These are phyloP conservation scores for Tamias sibiricus DNA, from an alignment of 2,113 vertebrate species.

Conservation along the genomic window DNA sequence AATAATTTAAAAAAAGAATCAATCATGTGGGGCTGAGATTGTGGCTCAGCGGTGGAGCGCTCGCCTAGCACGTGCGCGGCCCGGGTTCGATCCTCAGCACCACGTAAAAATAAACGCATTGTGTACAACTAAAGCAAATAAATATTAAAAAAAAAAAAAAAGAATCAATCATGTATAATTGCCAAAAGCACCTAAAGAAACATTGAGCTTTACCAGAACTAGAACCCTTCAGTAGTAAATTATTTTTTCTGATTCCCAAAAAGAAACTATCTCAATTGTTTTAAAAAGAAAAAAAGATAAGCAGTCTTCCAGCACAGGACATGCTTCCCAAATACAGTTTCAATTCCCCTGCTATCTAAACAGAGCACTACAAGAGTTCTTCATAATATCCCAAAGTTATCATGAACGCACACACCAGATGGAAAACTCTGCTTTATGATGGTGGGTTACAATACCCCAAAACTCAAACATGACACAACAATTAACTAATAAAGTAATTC, in stretches of 20 bases:
- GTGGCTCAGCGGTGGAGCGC: too few relatives aligned
- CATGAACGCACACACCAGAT: background rate
- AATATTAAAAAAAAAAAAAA: too few relatives aligned
- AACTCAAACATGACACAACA: background rate
- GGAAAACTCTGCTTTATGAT: background rate
- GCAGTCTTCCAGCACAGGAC: slow-evolving; percentile 6
- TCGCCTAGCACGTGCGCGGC: too few relatives aligned
- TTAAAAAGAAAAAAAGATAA: background rate
- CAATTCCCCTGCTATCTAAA: slow-evolving; percentile 11
- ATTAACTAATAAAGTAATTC: background rate
- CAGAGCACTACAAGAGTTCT: background rate
- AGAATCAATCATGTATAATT: background rate
- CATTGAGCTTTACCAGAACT: background rate
- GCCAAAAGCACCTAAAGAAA: background rate
- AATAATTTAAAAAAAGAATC: too few relatives aligned
- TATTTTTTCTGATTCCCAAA: background rate
- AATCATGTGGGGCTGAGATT: too few relatives aligned
- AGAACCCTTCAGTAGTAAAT: background rate
- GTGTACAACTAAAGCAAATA: too few relatives aligned
- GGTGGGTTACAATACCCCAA: background rate
- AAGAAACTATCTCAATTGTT: background rate
- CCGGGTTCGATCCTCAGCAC: too few relatives aligned
- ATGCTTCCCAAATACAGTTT: slow-evolving; percentile 51
- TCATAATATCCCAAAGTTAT: background rate
- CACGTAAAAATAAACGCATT: too few relatives aligned